phyloP scores from a whole-genome alignment of 2,888 invertebrate genomes.

The Drosophila sordidula region DNA sequence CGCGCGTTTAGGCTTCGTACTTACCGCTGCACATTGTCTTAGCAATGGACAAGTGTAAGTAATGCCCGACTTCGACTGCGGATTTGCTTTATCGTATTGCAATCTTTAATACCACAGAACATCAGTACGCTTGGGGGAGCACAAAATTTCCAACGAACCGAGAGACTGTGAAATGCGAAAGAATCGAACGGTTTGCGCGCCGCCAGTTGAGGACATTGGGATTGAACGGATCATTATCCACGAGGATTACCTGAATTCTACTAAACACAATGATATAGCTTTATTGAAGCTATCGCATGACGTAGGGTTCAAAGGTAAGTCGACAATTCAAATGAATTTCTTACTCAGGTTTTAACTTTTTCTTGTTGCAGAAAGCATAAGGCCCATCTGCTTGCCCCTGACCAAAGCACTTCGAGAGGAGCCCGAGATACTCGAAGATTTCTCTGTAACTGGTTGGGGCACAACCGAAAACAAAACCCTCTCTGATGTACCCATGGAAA shows the following conservation, averaged over 20 bases:
- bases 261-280: slow-evolving; percentile 35
- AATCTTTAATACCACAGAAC: background rate
- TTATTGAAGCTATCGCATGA: slow-evolving; percentile 20
- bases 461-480: fast-evolving
- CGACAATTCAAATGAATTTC: no score
- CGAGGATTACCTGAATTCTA: fast-evolving
- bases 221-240: slow-evolving; percentile 5
- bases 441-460: slow-evolving; percentile 38
- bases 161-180: background rate
- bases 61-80: background rate
- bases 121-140: slow-evolving; percentile 27
- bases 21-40: slow-evolving; percentile 50
- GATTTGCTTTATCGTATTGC: background rate
- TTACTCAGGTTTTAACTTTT: background rate
- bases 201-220: slow-evolving; percentile 13
- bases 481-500: slow-evolving; percentile 9
- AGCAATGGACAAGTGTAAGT: slow-evolving; percentile 20
- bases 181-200: slow-evolving; percentile 1
- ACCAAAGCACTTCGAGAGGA: slow-evolving; percentile 13
- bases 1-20: slow-evolving; percentile 18
- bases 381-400: slow-evolving; percentile 40
- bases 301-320: background rate
- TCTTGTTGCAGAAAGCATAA: slow-evolving; percentile 6
- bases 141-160: background rate
- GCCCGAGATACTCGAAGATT: fast-evolving